Base-by-base conservation (phyloP, 1,140 invertebrate genomes). In the Reticulitermes speratus region DNA sequence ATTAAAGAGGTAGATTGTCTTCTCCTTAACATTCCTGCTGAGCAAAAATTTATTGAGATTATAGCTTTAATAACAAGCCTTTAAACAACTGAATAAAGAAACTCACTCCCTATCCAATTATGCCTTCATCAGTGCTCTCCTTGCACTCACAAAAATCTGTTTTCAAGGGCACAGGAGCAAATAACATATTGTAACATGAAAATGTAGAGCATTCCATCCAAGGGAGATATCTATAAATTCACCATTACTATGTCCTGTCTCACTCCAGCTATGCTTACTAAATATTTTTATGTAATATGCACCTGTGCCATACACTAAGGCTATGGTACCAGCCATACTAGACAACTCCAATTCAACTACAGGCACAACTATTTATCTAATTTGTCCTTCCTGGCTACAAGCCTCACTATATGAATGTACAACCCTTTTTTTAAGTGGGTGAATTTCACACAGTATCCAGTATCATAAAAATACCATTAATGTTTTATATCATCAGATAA, bases 1-100 rank as follows among this genome's bases (percentile, higher is more conserved):
- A 75, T 30, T 48, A 52, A 84, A 69, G 86, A 86, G 86, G 86
- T 86, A 86, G 86, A 86, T 86, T 86, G 86, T 86, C 86, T 84
- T 86, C 52, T 86, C 45, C 86, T 83, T 86, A 59, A 84, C 25
- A 45, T 45, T 86, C 44, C 55, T 85, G 38, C 84, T 85, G 84
- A 85, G 84, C 82, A 83, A 83, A 83, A 8, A 83, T 48, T 83
- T 83, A 7, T 83, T 83, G 82, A 44, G 82, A 83, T 83, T 44
- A 65, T 19, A 65, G 19, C 59, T 65, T 65, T 12, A 65, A 65
- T 65, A 23, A 65, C 19, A n/a, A 75, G 25, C 65, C 65, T 25
- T n/a, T 75, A 75, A n/a, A 7, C 25, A 75, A 75, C 5, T 19
- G 52, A 55, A 55, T 19, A 38, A 55, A 19, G 52, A 55, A 55